Percentiles rank a stretch among this genome's conserved stretches.
Evolutionary conservation across 2,797 vertebrate genomes (phyloP).

Genomic region (Thalassophryne amazonica): DNA sequence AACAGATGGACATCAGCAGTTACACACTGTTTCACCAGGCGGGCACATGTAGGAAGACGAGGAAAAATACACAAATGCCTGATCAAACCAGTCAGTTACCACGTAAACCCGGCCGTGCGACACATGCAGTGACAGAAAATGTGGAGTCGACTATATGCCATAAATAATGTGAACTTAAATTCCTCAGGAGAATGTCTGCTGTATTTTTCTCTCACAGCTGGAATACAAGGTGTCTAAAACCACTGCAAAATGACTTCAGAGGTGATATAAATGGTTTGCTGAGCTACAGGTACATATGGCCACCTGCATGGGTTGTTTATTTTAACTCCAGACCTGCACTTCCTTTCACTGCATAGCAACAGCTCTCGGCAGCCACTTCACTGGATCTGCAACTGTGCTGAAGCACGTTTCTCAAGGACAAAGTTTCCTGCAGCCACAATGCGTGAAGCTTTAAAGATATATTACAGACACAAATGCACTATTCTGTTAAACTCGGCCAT

Average conservation of each 20-base stretch:
- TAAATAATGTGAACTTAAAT: slow-evolving; percentile 19
- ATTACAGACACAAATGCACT: background rate
- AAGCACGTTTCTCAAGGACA: slow-evolving; percentile 32
- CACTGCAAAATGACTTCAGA: slow-evolving; percentile 18
- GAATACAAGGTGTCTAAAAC: slow-evolving; percentile 7
- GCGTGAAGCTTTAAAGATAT: slow-evolving; percentile 3
- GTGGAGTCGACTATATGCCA: slow-evolving; percentile 18
- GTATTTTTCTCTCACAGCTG: slow-evolving; percentile 14
- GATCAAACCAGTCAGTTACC: slow-evolving; percentile 3
- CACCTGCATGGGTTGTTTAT: slow-evolving; percentile 60
- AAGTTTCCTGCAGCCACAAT: slow-evolving; percentile 12
- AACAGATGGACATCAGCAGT: slow-evolving; percentile 4
- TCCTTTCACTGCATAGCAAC: slow-evolving; percentile 48
- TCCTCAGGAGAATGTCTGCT: slow-evolving; percentile 10
- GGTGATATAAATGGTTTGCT: slow-evolving; percentile 17
- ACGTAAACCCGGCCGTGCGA: slow-evolving; percentile 18
- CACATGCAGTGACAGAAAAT: slow-evolving; percentile 19
- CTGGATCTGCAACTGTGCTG: slow-evolving; percentile 8
- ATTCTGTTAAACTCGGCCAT: background rate
- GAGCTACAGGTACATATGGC: slow-evolving; percentile 32
- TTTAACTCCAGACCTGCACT: slow-evolving; percentile 40
- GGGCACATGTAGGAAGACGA: background rate
- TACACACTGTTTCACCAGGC: slow-evolving; percentile 2
- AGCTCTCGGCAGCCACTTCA: slow-evolving; percentile 39
- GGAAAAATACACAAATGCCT: background rate